phyloP scores from a whole-genome alignment of 2,113 vertebrate genomes.

The Trichechus manatus region DNA sequence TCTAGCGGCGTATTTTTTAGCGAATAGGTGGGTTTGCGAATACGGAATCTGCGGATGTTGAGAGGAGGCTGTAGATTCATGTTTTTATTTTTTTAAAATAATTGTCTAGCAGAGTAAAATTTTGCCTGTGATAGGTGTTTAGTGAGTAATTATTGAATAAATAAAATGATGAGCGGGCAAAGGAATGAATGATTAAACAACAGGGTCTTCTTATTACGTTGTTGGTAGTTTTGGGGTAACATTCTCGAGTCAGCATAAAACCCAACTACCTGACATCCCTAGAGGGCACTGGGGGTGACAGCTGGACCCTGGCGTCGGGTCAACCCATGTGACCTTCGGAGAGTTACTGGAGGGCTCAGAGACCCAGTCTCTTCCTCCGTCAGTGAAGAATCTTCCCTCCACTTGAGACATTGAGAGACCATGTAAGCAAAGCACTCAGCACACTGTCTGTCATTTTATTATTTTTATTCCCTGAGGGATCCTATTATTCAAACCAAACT shows the following conservation, averaged over 20 bases:
- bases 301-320: not conserved
- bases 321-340: not conserved
- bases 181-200: not conserved
- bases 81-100: not conserved
- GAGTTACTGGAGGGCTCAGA: not conserved
- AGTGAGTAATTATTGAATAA: not conserved
- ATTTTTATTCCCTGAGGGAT: not conserved
- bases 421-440: rapidly evolving
- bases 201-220: not conserved
- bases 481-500: rapidly evolving
- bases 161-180: too few relatives aligned
- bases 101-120: not conserved
- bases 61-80: too few relatives aligned
- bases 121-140: too few relatives aligned
- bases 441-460: rapidly evolving
- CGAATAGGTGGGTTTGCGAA: too few relatives aligned
- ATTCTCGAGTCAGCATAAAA: not conserved
- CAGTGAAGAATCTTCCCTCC: not conserved
- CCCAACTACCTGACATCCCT: rapidly evolving
- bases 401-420: rapidly evolving
- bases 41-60: too few relatives aligned
- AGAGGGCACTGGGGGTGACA: not conserved
- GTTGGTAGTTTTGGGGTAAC: not conserved
- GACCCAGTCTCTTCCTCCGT: not conserved
- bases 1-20: too few relatives aligned